Base-by-base conservation (phyloP, 1,140 invertebrate genomes). In the Formica selysi region DNA sequence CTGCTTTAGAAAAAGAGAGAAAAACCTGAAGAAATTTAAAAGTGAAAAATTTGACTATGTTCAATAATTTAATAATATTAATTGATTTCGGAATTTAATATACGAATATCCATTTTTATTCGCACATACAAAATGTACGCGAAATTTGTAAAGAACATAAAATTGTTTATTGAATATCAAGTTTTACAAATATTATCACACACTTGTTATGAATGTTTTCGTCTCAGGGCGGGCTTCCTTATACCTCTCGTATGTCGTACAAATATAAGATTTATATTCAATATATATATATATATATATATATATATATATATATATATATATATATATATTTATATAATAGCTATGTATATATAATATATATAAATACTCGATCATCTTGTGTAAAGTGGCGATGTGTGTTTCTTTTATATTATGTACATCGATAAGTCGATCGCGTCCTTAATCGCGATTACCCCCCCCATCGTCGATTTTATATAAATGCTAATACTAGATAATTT, bases 181-280 rank as follows among this genome's bases (percentile, higher is more conserved):
- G 93, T 94, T 94, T 94, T 94, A 95, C 93, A 94, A 95, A 94
- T 94, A 95, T 95, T 95, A 95, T 95, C 94, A 95, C 94, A 95
- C 94, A 94, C 93, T 93, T 93, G 91, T 94, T 94, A 95, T 93
- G 91, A 94, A 94, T 93, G 92, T 92, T 94, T 51, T 92, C 88
- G 71, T 87, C 79, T 83, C 89, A 86, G 85, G 88, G 92, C 93
- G 92, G 93, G 92, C 91, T 91, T 90, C 62, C 79, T 91, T 93
- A 92, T 85, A 88, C 48, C 48, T 51, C 48, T 51, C 64, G 81
- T 85, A 89, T 93, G 93, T 94, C 88, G 88, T 94, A 94, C 91
- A 94, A 93, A 92, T 94, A 93, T 94, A 92, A 92, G 93, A 93
- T 92, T 90, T 88, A 86, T 92, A 87, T n/a, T n/a, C n/a, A n/a